Evolutionary conservation across 2,888 invertebrate species (phyloP), one percentile per base, ranked within the genome.

Genomic region (Cryptosula pallasiana): DNA sequence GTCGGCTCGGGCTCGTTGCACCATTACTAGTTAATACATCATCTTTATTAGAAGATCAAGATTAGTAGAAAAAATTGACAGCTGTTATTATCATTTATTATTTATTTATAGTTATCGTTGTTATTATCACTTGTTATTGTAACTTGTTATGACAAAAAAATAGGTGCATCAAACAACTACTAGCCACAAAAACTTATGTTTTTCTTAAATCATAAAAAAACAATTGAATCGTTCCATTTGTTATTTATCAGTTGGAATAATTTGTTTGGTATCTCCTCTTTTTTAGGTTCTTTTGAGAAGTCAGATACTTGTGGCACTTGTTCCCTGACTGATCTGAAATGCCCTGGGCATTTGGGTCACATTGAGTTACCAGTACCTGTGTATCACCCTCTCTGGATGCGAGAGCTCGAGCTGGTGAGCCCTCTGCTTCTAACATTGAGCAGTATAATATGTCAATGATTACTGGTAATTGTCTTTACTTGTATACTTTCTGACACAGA

Each of bases 311-410:
- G 97, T 83, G 86, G 86, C 1, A 95, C 95, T 5, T 98, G 97
- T 81, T 88, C 88, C 13, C 88, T 89, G 76, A 88, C 87, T 25
- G 82, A 89, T 63, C 81, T 88, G 5, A 86, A 88, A 75, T 97
- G 97, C 81, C 90, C 91, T 0, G 99, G 99, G 0, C 99, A 99
- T 85, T 91, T 94, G 84, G 98, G 98, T 0, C 94, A 96, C 81
- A 95, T 99, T 75, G 91, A 92, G 76, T 86, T 99, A 0, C 93
- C 94, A 0, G 86, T 96, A 16, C 90, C 94, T 0, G 92, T 94
- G 0, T 90, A 93, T 73, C 97, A 98, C 87, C 97, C 98, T 0
- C 81, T 98, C 69, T 94, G 94, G 80, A 90, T 92, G 75, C 90
- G 90, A 79, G 88, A 89, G 35, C 87, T 96, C 25, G 90, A 79